phyloP scores from a whole-genome alignment of 2,797 vertebrate genomes.

The Chelidonichthys spinosus region DNA sequence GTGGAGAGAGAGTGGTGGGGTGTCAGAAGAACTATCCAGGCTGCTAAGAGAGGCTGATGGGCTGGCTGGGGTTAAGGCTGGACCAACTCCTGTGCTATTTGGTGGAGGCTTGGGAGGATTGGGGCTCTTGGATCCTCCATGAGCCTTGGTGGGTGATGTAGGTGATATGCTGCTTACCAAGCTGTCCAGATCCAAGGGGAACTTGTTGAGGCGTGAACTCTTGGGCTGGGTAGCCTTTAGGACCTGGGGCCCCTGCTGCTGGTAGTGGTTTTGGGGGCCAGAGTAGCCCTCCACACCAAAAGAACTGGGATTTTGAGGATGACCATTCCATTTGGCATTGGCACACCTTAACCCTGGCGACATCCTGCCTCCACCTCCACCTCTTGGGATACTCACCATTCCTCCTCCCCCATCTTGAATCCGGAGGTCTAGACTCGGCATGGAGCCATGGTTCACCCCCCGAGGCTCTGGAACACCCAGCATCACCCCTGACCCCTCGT shows the following conservation, averaged over 20 bases:
- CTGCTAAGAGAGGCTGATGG: constrained; percentile 67
- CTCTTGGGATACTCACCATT: constrained; percentile 54
- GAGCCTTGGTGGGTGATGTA: constrained; percentile 40
- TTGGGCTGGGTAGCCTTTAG: constrained; percentile 61
- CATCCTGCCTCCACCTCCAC: constrained; percentile 46
- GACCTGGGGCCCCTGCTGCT: constrained; percentile 24
- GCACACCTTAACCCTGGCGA: constrained; percentile 70
- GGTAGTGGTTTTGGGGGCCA: constrained; percentile 59
- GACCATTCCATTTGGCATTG: constrained; percentile 70
- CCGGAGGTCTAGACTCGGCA: constrained; percentile 86
- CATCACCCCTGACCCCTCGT: constrained; percentile 44
- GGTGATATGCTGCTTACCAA: constrained; percentile 49
- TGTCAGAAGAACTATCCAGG: constrained; percentile 72
- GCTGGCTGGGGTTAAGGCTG: constrained; percentile 58
- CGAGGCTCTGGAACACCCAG: constrained; percentile 59
- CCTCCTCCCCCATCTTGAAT: constrained; percentile 77
- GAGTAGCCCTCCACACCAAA: constrained; percentile 67
- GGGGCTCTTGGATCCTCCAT: constrained; percentile 13
- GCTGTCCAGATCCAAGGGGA: constrained; percentile 83
- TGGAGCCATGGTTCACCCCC: constrained; percentile 75
- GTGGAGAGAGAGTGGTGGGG: constrained; percentile 32
- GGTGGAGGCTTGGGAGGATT: constrained; percentile 49
- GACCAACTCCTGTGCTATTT: constrained; percentile 55
- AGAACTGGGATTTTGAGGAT: constrained; percentile 52
- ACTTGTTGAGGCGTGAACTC: constrained; percentile 82